Base-by-base conservation (phyloP, 1,140 invertebrate genomes). In the Popillia japonica region DNA sequence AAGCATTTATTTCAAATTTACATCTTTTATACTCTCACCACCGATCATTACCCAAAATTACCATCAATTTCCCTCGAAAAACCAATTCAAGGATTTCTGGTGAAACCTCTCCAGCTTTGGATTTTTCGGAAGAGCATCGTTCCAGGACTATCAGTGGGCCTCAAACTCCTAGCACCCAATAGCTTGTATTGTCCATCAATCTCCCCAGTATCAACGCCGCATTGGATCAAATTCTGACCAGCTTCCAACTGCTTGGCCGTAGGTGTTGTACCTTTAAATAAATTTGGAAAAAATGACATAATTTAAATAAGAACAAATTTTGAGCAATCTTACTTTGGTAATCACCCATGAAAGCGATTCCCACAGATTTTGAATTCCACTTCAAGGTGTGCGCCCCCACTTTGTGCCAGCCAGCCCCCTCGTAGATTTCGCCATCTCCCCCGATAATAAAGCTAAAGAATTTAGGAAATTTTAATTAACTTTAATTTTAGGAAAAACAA, bases 361-460 rank as follows among this genome's bases (percentile, higher is more conserved):
- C 90, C 27, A 93, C 83, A 10, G 89, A 90, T 48, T 89, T 88
- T 0, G 79, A 84, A 82, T 94, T 94, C 80, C 90, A 91, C 2
- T 88, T 87, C 7, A 86, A 87, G 0, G 94, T 93, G 82, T 95
- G 94, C 0, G 93, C 91, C 0, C 94, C 94, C 0, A 91, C 88
- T 75, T 89, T 87, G 41, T 91, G 89, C 94, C 94, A 96, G 0
- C 94, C 94, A 10, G 89, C 86, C 7, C 93, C 94, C 86, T 95
- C 93, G 81, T 95, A 95, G 11, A 94, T 88, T 20, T 91, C 89
- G 2, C 94, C 94, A 86, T 95, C 94, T 34, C 92, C 92, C 0
- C 94, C 94, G 77, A 95, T 90, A 8, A 95, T 79, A 80, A 95
- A 95, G 81, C 92, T 95, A 87, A 41, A 41, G 22, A 74, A 27